Evolutionary conservation across 2,888 invertebrate species (phyloP), one percentile per base, ranked within the genome.

Genomic region (Limnephilus lunatus): DNA sequence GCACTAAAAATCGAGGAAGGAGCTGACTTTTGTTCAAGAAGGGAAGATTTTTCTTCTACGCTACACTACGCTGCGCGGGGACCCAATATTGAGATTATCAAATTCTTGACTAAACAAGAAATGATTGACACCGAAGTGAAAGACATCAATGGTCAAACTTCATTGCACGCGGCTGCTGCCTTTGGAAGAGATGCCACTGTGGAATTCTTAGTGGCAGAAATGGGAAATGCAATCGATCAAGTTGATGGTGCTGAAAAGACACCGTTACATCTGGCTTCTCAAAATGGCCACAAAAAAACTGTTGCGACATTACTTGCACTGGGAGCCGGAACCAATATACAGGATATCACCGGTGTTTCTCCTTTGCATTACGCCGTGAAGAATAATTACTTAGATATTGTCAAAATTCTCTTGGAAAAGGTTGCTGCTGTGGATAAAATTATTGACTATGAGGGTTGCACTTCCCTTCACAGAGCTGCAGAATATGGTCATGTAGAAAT

Each of bases 241-340:
- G n/a, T 25, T 35, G 35, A 85, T 85, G 14, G 7, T 25, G 15
- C 14, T 25, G 85, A 48, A 35, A 32, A 44, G 44, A 85, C 85
- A 85, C 85, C 85, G n/a, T 85, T 85, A 44, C n/a, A 39, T n/a
- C 39, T 44, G 25, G 85, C 85, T 19, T 35, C 85, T 35, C 32
- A 19, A 39, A 85, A 39, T 35, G 85, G 85, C 14, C 85, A 85
- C n/a, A n/a, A 44, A n/a, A 25, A 85, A 85, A 85, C 85, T 85
- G 85, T 85, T 85, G 9, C 19, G 25, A 85, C 39, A 85, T 85
- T 85, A 39, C 25, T 85, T 39, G 19, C 85, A 39, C 44, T 85
- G 39, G 85, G 85, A 44, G 85, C 85, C 14, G 25, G 48, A 15
- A 44, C 44, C 1, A 39, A 25, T 25, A 15, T 14, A 14, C n/a